These are phyloP conservation scores for Thamnophis elegans DNA, from an alignment of 2,797 vertebrate species.

Conservation along the genomic window DNA sequence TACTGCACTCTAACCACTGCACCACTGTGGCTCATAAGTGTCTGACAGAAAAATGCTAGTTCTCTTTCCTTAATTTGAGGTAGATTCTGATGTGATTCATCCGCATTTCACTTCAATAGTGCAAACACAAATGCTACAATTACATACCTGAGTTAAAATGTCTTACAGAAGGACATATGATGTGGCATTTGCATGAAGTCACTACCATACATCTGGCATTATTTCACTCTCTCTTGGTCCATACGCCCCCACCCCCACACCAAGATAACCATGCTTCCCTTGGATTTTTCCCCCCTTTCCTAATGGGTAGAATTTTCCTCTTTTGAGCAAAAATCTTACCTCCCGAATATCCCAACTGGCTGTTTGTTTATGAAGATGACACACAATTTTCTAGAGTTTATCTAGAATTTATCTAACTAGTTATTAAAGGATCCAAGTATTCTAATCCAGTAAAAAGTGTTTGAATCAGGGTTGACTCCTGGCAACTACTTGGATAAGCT, in stretches of 20 bases:
- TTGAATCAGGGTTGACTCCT: not conserved
- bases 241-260: accelerated
- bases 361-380: not conserved
- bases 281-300: not conserved
- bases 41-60: not conserved
- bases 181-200: not conserved
- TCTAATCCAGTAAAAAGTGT: not conserved
- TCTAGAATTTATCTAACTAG: not conserved
- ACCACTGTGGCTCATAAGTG: too few relatives aligned
- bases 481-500: not conserved
- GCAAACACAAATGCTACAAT: not conserved
- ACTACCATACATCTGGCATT: not conserved
- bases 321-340: not conserved
- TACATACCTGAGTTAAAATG: not conserved
- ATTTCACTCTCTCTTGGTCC: not conserved
- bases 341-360: not conserved
- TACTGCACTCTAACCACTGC: too few relatives aligned
- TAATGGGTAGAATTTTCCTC: not conserved
- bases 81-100: not conserved
- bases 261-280: not conserved
- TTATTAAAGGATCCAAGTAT: not conserved
- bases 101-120: not conserved
- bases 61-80: not conserved
- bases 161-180: not conserved
- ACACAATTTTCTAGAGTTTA: not conserved